These are phyloP conservation scores for Pangasianodon hypophthalmus DNA, from an alignment of 2,113 vertebrate species.

Conservation along the genomic window DNA sequence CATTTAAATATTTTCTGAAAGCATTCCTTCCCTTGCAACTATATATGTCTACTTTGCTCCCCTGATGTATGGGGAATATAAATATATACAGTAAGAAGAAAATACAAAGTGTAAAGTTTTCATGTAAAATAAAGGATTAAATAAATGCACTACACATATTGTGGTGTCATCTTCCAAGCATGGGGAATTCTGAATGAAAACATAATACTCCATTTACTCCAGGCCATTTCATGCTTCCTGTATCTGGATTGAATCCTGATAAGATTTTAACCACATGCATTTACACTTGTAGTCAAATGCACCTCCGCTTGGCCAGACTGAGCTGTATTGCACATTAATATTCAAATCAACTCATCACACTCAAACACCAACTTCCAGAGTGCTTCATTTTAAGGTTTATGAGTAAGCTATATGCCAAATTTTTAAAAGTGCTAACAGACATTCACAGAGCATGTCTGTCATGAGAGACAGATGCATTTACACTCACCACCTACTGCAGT, in stretches of 20 bases:
- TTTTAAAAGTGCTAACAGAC: not conserved
- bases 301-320: not conserved
- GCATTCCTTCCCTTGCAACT: slow-evolving; percentile 74
- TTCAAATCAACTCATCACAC: not conserved
- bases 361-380: not conserved
- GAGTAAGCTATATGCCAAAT: not conserved
- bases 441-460: not conserved
- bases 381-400: not conserved
- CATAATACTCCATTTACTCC: not conserved
- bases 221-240: not conserved
- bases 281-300: not conserved
- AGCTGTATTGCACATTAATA: not conserved
- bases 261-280: not conserved
- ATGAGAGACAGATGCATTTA: not conserved
- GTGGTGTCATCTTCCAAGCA: slow-evolving; percentile 75
- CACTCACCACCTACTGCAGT: not conserved
- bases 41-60: slow-evolving; percentile 74
- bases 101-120: slow-evolving; percentile 76
- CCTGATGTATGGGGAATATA: slow-evolving; percentile 69
- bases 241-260: not conserved
- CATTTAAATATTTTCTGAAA: slow-evolving; percentile 77
- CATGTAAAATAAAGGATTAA: slow-evolving; percentile 77
- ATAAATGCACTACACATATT: slow-evolving; percentile 70
- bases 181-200: slow-evolving; percentile 77
- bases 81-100: slow-evolving; percentile 68